Conservation (phyloP, 2,888 invertebrate species). For the Gymnosoma rotundatum region DNA sequence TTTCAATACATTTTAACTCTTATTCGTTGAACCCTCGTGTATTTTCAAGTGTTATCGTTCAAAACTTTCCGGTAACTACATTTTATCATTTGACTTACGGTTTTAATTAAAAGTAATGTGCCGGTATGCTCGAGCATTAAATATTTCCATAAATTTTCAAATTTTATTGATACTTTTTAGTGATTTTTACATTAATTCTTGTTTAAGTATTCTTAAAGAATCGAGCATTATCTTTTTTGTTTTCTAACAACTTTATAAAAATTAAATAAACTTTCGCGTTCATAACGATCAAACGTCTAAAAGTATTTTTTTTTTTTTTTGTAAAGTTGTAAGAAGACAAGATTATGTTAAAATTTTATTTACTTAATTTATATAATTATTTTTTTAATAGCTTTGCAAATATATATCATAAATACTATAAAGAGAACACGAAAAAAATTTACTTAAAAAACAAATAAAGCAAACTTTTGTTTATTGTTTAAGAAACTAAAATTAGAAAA, state of each 20-base stretch:
- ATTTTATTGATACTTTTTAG: constrained; percentile 52
- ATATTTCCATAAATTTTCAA: constrained; percentile 49
- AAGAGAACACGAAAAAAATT: constrained; percentile 58
- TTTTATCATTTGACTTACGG: background rate
- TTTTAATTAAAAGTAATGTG: background rate
- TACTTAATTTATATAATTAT: constrained; percentile 61
- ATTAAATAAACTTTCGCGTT: constrained; percentile 22
- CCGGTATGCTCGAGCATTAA: background rate
- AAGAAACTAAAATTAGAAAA: constrained; percentile 56
- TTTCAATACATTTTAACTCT: too few relatives aligned
- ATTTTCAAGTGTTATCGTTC: too few relatives aligned
- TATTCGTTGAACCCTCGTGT: too few relatives aligned
- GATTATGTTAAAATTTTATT: constrained; percentile 56
- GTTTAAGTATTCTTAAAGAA: constrained; percentile 60
- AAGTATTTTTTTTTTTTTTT: constrained; percentile 36
- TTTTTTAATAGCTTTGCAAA: constrained; percentile 59
- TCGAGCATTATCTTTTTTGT: constrained; percentile 54
- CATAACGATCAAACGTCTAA: background rate
- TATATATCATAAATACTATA: constrained; percentile 54
- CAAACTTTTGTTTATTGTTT: constrained; percentile 48
- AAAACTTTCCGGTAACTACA: too few relatives aligned
- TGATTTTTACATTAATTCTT: constrained; percentile 45
- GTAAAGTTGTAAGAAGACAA: constrained; percentile 41
- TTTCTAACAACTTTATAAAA: constrained; percentile 56
- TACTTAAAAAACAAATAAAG: constrained; percentile 53